Percentiles rank a stretch among this genome's conserved stretches.
phyloP scores from a whole-genome alignment of 2,797 vertebrate species.

The Merluccius polli region DNA sequence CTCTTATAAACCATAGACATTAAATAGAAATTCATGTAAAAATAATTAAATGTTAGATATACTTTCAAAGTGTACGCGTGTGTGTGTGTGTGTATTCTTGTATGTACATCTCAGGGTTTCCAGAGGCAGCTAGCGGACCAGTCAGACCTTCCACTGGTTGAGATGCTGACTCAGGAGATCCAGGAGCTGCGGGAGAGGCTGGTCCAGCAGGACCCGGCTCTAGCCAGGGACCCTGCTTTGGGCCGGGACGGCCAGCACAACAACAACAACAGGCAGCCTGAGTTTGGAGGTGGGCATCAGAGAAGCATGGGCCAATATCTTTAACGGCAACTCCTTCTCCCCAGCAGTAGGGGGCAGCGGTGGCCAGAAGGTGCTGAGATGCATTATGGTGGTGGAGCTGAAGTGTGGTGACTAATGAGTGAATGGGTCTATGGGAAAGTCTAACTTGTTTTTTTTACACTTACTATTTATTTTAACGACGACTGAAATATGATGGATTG shows the following conservation, averaged over 20 bases:
- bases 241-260: constrained; percentile 70
- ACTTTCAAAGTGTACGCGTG: not conserved
- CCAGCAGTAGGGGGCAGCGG: constrained; percentile 56
- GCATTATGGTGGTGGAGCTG: constrained; percentile 13
- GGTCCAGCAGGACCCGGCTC: constrained; percentile 52
- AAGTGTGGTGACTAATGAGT: not conserved
- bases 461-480: not conserved
- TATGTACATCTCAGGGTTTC: constrained; percentile 71
- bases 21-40: no score
- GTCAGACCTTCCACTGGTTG: constrained; percentile 77
- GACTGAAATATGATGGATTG: not conserved
- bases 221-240: constrained; percentile 72
- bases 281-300: constrained; percentile 92
- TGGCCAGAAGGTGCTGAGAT: constrained; percentile 1
- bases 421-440: not conserved
- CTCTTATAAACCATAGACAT: not conserved
- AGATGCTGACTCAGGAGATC: constrained; percentile 82
- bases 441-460: not conserved
- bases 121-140: constrained; percentile 84
- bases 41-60: not conserved
- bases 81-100: no score
- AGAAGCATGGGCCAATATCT: constrained; percentile 78
- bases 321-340: constrained; percentile 72
- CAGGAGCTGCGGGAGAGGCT: constrained; percentile 79
- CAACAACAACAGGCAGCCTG: constrained; percentile 47